These are phyloP conservation scores for Diaprepes abbreviatus DNA, from an alignment of 2,888 invertebrate genomes.

Conservation along the genomic window DNA sequence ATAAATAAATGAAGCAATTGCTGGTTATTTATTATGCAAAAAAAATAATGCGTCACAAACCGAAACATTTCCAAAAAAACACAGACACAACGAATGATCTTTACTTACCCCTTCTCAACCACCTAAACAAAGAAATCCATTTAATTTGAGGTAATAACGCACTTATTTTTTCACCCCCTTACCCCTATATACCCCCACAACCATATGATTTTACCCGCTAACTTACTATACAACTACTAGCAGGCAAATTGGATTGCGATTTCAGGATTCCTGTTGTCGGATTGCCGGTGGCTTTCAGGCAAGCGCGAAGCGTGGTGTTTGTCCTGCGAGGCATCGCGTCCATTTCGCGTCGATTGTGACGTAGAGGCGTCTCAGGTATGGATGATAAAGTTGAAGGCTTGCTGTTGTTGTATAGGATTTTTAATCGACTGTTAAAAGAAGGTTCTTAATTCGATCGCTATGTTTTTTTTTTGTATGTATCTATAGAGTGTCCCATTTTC, in stretches of 20 bases:
- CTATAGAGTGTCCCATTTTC: no score
- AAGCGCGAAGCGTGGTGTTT: not conserved
- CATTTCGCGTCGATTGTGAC: constrained; percentile 7
- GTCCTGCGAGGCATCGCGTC: constrained; percentile 5
- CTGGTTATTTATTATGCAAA: no score
- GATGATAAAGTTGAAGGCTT: not conserved
- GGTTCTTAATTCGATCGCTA: no score
- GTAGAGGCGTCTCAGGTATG: not conserved
- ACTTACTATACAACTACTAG: not conserved
- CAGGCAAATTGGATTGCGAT: constrained; percentile 4
- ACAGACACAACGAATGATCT: no score
- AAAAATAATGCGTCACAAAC: no score
- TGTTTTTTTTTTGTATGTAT: no score
- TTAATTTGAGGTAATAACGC: not conserved
- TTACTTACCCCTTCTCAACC: no score
- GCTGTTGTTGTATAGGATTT: no score
- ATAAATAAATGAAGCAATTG: no score
- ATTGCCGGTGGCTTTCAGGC: constrained; percentile 1
- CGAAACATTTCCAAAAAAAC: no score
- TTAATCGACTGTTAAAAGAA: no score
- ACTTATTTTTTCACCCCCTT: constrained; percentile 7
- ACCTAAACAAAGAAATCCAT: no score
- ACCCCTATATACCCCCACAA: constrained; percentile 1
- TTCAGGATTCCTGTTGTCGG: constrained; percentile 1
- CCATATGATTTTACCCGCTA: not conserved